Evolutionary conservation across 1,140 invertebrate genomes (phyloP), one percentile per base, ranked within the genome.

Genomic region (Aphidius gifuensis): DNA sequence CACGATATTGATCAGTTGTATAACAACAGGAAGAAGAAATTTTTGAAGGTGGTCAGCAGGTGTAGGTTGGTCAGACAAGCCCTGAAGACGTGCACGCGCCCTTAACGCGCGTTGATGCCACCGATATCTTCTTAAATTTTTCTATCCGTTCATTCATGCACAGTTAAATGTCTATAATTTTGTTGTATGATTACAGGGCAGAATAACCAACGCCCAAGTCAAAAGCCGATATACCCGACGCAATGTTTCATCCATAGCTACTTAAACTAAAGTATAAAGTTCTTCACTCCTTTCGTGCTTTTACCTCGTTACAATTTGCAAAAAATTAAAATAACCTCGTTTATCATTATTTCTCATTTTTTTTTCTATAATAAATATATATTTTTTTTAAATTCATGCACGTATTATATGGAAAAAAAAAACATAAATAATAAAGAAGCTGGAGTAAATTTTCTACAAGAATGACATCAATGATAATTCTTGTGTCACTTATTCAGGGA

Each of bases 161-260:
- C 65, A 55, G 53, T 71, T 79, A 80, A 81, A 79, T 80, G 74
- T 73, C 78, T 79, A 79, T 80, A 81, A 81, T 81, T 79, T 75
- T 64, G 63, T 54, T 65, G 49, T 63, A 73, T 77, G 78, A 81
- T 81, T 81, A 81, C 76, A 81, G 76, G 76, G 71, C 74, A 75
- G 64, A 48, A 46, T 70, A 67, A 70, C 66, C 66, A 63, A 63
- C 59, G 44, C 61, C 55, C 60, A 32, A 44, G 46, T 60, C 51
- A 46, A 64, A 60, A 64, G 63, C 58, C 23, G 4, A 32, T 32
- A 32, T 32, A 32, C 23, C 64, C 58, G 60, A 64, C 65, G 69
- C 69, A 59, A 63, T 67, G 58, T 66, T 64, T 70, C 60, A 68
- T 58, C 58, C 48, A 50, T 43, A 32, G 23, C 23, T 32, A 32